These are phyloP conservation scores for Furcula furcula DNA, from an alignment of 2,888 invertebrate species.

Conservation along the genomic window DNA sequence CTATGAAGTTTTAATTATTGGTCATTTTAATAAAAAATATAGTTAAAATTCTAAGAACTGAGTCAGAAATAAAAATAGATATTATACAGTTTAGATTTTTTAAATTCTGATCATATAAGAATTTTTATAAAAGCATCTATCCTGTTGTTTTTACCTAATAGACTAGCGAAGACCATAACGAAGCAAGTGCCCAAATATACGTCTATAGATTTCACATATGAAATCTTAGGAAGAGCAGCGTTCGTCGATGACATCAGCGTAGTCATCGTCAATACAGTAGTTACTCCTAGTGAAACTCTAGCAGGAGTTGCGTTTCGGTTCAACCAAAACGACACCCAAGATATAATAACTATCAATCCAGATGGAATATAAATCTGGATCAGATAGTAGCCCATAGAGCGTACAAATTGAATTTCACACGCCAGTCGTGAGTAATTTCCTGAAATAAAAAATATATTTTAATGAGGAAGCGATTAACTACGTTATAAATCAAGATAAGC, in stretches of 20 bases:
- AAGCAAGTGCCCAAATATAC: slow-evolving; percentile 98
- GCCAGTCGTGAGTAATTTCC: slow-evolving; percentile 98
- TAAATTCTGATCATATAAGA: no score
- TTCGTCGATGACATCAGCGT: slow-evolving; percentile 98
- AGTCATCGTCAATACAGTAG: slow-evolving; percentile 98
- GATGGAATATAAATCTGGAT: slow-evolving; percentile 99
- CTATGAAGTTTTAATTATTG: no score
- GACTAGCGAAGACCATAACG: slow-evolving; percentile 99
- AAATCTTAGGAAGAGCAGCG: slow-evolving; percentile 98
- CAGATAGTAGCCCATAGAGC: slow-evolving; percentile 99
- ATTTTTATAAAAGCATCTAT: slow-evolving; percentile 19
- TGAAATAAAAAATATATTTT: no score
- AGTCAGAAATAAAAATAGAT: no score
- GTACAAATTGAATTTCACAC: slow-evolving; percentile 97
- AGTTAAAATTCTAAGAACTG: no score
- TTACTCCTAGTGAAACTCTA: slow-evolving; percentile 95
- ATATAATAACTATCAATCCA: slow-evolving; percentile 97
- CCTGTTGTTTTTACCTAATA: slow-evolving; percentile 86
- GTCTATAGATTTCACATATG: slow-evolving; percentile 98
- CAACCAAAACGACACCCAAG: slow-evolving; percentile 98
- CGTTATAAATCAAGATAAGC: no score
- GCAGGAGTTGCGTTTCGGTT: slow-evolving; percentile 97
- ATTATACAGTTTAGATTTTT: no score
- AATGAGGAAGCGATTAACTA: no score
- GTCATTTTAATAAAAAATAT: no score